Evolutionary conservation across 92 coral and sea anemone genomes (phyloP).

Genomic region (Umimayanthus kanabou): DNA sequence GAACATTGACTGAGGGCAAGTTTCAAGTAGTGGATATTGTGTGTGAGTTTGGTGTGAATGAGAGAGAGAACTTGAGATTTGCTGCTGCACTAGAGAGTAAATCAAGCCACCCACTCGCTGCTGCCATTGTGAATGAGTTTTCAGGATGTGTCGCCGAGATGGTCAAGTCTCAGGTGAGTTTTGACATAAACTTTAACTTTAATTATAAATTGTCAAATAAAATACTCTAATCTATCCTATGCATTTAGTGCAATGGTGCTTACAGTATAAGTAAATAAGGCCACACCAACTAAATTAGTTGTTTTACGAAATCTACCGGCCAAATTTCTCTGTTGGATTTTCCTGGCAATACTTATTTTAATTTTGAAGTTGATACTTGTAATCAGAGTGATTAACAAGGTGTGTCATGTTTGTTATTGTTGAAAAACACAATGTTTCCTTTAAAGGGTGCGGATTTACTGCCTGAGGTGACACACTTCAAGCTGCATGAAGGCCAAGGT

Average conservation of each 20-base stretch:
- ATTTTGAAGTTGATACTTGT: no score
- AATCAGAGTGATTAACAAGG: no score
- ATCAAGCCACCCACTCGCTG: constrained; percentile 95
- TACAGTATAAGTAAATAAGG: no score
- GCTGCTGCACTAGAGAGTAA: constrained; percentile 98
- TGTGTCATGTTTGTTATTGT: no score
- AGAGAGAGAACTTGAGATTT: constrained; percentile 82
- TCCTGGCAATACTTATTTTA: no score
- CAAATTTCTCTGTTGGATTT: no score
- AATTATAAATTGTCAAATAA: no score
- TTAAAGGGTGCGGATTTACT: constrained; percentile 38
- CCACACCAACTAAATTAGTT: no score
- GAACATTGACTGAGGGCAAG: constrained; percentile 95
- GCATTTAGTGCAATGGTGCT: no score
- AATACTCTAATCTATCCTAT: no score
- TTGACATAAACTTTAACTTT: neutral
- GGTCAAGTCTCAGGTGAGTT: constrained; percentile 58
- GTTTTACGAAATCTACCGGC: no score
- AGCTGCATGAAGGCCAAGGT: constrained; percentile 93
- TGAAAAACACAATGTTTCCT: neutral
- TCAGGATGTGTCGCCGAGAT: constrained; percentile 91
- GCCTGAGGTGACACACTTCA: constrained; percentile 84
- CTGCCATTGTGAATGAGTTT: constrained; percentile 93
- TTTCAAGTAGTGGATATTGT: constrained; percentile 86
- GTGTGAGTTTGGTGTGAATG: constrained; percentile 64